phyloP scores from a whole-genome alignment of 2,113 vertebrate species.

The Gopherus flavomarginatus region DNA sequence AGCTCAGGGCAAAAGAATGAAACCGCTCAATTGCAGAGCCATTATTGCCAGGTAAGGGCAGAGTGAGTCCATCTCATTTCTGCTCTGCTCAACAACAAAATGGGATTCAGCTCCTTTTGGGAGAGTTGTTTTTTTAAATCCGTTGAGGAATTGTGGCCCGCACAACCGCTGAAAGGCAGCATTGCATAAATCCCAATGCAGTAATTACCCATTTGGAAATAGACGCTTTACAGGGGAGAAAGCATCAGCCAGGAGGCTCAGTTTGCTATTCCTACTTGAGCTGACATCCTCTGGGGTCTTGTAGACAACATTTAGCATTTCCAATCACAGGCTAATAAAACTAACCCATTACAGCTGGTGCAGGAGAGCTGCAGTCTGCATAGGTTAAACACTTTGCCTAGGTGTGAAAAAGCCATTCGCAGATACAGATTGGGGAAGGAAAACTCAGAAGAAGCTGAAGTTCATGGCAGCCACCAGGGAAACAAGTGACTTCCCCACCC shows the following conservation, averaged over 20 bases:
- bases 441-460: fast-evolving
- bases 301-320: constrained; percentile 13
- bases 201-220: constrained; percentile 76
- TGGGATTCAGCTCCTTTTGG: background rate
- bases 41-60: constrained; percentile 84
- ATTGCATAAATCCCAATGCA: constrained; percentile 67
- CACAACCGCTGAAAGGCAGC: constrained; percentile 37
- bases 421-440: fast-evolving
- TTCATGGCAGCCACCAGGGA: background rate
- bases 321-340: constrained; percentile 26
- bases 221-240: constrained; percentile 59
- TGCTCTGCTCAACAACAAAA: constrained; percentile 59
- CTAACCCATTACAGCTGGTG: constrained; percentile 30
- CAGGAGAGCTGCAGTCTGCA: constrained; percentile 21
- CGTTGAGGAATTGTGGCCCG: constrained; percentile 42
- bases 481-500: fast-evolving
- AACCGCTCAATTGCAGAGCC: constrained; percentile 86
- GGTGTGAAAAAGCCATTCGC: background rate
- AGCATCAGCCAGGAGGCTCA: constrained; percentile 65
- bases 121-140: background rate
- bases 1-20: constrained; percentile 80
- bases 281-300: constrained; percentile 62
- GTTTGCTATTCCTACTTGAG: constrained; percentile 57
- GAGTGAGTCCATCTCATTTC: constrained; percentile 75
- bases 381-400: background rate